These are phyloP conservation scores for Sepiola atlantica DNA, from an alignment of 2,888 invertebrate genomes.

Conservation along the genomic window DNA sequence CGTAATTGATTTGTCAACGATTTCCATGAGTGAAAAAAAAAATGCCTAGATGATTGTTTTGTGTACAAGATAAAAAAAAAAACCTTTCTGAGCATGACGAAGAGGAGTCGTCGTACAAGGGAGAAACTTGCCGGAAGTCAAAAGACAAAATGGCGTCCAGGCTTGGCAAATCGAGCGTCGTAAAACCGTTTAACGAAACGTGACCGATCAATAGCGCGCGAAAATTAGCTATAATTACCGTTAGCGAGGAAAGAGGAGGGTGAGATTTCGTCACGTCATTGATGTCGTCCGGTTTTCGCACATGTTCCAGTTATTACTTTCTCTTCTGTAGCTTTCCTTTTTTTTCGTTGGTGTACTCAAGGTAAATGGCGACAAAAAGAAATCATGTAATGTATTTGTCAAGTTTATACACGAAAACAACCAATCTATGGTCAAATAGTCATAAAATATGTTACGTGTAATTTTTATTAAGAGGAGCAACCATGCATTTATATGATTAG, in stretches of 20 bases:
- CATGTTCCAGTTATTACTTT: background rate
- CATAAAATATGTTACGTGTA: background rate
- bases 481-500: background rate
- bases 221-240: background rate
- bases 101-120: background rate
- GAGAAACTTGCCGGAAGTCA: background rate
- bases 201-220: slow-evolving; percentile 18
- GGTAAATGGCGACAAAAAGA: background rate
- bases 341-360: background rate
- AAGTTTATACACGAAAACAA: slow-evolving; percentile 11
- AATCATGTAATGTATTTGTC: background rate
- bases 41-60: too few relatives aligned
- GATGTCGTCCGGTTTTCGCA: background rate
- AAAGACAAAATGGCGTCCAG: background rate
- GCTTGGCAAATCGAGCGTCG: slow-evolving; percentile 32
- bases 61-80: too few relatives aligned
- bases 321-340: background rate
- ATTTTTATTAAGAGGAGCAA: background rate
- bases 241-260: background rate
- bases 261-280: background rate
- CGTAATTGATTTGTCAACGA: background rate
- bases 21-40: background rate
- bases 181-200: slow-evolving; percentile 32
- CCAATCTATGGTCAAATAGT: background rate
- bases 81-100: background rate